A percentile compares a stretch with the other conserved stretches of the same genome.
These are phyloP conservation scores for Eupithecia dodoneata DNA, from an alignment of 2,888 invertebrate species.

Conservation along the genomic window DNA sequence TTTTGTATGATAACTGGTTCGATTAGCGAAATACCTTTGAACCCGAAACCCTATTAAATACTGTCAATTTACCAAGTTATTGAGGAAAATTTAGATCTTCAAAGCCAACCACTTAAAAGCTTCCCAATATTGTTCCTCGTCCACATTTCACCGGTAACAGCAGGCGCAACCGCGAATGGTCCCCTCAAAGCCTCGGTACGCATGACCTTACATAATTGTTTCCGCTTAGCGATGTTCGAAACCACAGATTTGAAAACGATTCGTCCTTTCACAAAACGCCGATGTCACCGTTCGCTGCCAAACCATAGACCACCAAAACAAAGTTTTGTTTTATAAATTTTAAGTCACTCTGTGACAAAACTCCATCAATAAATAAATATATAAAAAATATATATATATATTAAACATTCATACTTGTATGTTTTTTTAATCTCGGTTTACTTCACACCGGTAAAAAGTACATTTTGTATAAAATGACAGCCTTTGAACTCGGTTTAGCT, in stretches of 20 bases:
- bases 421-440: neutral
- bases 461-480: neutral
- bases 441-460: neutral
- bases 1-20: neutral
- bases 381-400: too few relatives aligned
- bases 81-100: neutral
- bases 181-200: slow-evolving; percentile 4
- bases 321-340: neutral
- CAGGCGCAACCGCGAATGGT: neutral
- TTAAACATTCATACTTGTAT: neutral
- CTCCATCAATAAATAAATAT: too few relatives aligned
- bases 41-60: neutral
- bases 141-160: neutral
- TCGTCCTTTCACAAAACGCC: neutral
- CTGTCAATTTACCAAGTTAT: neutral
- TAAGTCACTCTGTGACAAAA: too few relatives aligned
- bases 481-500: neutral
- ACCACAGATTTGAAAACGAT: neutral
- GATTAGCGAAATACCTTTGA: neutral
- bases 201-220: slow-evolving; percentile 18
- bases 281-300: neutral
- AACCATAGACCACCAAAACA: neutral
- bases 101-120: slow-evolving; percentile 9
- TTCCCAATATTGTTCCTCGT: neutral
- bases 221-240: slow-evolving; percentile 12